Evolutionary conservation across 2,888 invertebrate genomes (phyloP), one percentile per base, ranked within the genome.

Genomic region (Himalopsyche anomala): DNA sequence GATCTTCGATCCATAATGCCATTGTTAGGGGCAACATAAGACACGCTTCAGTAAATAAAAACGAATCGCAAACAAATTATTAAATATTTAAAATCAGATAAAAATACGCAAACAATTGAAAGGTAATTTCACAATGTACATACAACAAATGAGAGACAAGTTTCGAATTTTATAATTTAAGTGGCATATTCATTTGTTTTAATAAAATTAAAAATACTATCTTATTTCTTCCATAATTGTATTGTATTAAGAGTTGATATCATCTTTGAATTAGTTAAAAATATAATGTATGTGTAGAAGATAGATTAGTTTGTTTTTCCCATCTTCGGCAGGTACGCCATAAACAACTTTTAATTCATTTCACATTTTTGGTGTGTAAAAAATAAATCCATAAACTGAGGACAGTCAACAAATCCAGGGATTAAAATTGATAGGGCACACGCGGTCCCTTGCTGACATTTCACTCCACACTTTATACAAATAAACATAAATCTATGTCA

Each of bases 401-500:
- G 28, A 51, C 51, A 15, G 74, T 36, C 74, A 11, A 74, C 74
- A 74, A 74, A 74, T 81, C 56, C 38, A n/a, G 62, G 87, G 83
- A 83, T 87, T 87, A 87, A n/a, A 45, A 45, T 17, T 85, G 87
- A 87, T 86, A 62, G 56, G 84, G 83, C 86, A 83, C 87, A 87
- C 83, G 87, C 87, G 86, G 87, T 87, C 19, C 69, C 12, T 81
- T 42, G 81, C 28, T 81, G 81, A 40, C 85, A 82, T 85, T 85
- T 79, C 82, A 82, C 56, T 81, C 19, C 81, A 42, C 81, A 81
- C 54, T 81, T 51, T 45, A 54, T 81, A 84, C 87, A 93, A 93
- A 93, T 93, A 93, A 93, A 92, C 92, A 93, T 93, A 93, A 93
- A 93, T 93, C 93, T 92, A 91, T 90, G 93, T 93, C 93, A 92